phyloP scores from a whole-genome alignment of 1,140 invertebrate species.

The Habropoda laboriosa region DNA sequence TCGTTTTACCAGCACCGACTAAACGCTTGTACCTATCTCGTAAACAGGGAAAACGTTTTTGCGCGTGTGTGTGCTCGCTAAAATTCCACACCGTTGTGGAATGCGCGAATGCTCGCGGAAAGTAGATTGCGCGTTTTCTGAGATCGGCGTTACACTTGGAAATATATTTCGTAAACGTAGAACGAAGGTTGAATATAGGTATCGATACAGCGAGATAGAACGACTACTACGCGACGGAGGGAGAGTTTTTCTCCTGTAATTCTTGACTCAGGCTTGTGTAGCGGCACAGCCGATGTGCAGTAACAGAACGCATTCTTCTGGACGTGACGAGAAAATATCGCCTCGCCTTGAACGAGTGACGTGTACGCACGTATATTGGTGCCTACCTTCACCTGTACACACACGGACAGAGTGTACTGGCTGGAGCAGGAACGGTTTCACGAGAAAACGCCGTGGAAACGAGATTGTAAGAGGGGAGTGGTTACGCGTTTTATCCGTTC shows the following conservation, averaged over 20 bases:
- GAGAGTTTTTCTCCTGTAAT: background rate
- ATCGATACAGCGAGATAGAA: background rate
- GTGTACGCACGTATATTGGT: background rate
- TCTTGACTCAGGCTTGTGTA: too few relatives aligned
- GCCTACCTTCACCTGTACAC: background rate
- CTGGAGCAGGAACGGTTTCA: conserved; percentile 18
- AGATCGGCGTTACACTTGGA: conserved; percentile 4
- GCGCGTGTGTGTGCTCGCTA: background rate
- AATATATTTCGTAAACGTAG: conserved; percentile 39
- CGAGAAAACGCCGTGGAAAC: conserved; percentile 1
- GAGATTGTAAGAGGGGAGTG: conserved; percentile 10
- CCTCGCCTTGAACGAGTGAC: conserved; percentile 49
- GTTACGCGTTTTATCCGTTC: conserved; percentile 5
- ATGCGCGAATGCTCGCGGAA: conserved; percentile 12
- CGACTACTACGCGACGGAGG: too few relatives aligned
- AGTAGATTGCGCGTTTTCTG: conserved; percentile 10
- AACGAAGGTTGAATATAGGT: background rate
- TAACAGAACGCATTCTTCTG: conserved; percentile 39
- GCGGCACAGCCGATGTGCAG: background rate
- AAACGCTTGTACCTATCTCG: too few relatives aligned
- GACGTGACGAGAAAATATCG: conserved; percentile 67
- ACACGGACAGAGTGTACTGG: too few relatives aligned
- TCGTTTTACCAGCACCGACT: too few relatives aligned
- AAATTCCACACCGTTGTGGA: conserved; percentile 28
- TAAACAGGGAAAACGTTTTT: background rate